Conservation (phyloP, 2,888 invertebrate species). For the Clanis bilineata region DNA sequence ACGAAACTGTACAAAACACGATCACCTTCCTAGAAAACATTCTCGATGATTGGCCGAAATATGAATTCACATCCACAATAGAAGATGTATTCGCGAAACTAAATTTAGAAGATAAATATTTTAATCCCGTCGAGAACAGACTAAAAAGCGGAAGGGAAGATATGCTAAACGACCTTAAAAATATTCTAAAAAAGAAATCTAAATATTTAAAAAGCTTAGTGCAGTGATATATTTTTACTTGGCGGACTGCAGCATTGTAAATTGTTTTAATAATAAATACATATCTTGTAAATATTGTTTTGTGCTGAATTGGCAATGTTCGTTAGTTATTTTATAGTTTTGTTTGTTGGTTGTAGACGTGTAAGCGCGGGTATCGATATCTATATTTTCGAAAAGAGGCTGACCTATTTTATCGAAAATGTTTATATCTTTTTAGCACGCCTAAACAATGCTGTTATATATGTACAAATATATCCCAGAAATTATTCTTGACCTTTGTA, state of each 20-base stretch:
- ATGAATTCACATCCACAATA: conserved; percentile 51
- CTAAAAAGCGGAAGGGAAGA: conserved; percentile 74
- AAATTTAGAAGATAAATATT: conserved; percentile 53
- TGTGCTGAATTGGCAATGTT: conserved; percentile 5
- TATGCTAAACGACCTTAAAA: conserved; percentile 76
- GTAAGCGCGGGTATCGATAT: neutral
- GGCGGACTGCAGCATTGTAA: conserved; percentile 19
- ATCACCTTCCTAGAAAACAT: conserved; percentile 62
- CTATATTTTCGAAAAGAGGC: neutral
- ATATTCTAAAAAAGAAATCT: conserved; percentile 78
- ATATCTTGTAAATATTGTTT: conserved; percentile 56
- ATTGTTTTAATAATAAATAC: conserved; percentile 35
- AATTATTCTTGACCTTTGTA: neutral
- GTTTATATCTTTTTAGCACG: neutral
- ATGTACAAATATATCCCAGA: neutral
- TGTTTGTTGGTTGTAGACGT: neutral
- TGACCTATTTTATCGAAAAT: neutral
- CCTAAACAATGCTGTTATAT: neutral
- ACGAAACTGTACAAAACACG: conserved; percentile 55
- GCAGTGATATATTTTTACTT: conserved; percentile 6
- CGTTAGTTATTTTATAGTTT: neutral
- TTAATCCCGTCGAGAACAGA: conserved; percentile 67
- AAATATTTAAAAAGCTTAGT: conserved; percentile 73
- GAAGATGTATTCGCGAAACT: conserved; percentile 64
- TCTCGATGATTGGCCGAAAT: conserved; percentile 68